Evolutionary conservation across 2,113 vertebrate genomes (phyloP).

Genomic region (Rhadina sibilatrix): DNA sequence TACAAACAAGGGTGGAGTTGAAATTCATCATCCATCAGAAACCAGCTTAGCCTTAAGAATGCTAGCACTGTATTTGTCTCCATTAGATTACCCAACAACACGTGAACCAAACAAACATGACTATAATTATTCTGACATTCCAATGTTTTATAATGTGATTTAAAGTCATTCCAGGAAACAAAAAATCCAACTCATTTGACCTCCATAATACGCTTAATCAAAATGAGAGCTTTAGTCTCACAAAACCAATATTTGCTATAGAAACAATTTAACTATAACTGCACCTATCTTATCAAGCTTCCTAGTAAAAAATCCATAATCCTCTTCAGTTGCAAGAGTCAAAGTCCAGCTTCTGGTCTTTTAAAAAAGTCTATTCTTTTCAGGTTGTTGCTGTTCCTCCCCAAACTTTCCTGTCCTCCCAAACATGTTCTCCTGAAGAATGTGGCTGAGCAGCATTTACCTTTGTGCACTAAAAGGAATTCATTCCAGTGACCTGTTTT

Average conservation of each 20-base stretch:
- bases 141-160: neutral
- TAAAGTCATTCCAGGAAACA: neutral
- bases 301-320: neutral
- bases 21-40: neutral
- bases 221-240: neutral
- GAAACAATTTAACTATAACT: neutral
- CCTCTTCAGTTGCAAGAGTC: neutral
- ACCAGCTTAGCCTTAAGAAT: neutral
- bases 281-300: neutral
- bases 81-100: neutral
- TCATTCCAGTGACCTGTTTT: neutral
- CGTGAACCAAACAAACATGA: neutral
- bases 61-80: neutral
- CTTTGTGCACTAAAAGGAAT: neutral
- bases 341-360: neutral
- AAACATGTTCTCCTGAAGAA: neutral
- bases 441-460: neutral
- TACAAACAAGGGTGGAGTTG: conserved; percentile 25
- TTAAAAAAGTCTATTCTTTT: neutral
- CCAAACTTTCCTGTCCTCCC: neutral
- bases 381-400: neutral
- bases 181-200: neutral
- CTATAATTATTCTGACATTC: conserved; percentile 11
- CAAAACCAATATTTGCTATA: conserved; percentile 27
- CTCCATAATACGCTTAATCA: neutral